Percentiles rank a stretch among this genome's conserved stretches.
Conservation (phyloP, 2,888 invertebrate species). For the Cataglyphis albicans region DNA sequence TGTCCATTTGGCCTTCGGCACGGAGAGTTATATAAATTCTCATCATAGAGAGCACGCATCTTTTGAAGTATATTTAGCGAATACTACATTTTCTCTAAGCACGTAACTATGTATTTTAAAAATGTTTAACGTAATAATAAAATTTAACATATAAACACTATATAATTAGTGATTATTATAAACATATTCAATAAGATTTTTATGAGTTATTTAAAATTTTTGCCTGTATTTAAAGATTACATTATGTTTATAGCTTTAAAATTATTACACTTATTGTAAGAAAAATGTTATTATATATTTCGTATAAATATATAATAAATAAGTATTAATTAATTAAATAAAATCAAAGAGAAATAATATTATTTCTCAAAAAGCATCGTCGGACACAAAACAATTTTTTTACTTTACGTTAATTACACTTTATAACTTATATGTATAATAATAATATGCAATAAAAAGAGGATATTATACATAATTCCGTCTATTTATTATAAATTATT, state of each 20-base stretch:
- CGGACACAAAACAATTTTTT: background rate
- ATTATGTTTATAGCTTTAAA: background rate
- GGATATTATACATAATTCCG: background rate
- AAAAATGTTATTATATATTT: background rate
- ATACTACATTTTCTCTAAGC: background rate
- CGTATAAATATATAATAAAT: slow-evolving; percentile 1
- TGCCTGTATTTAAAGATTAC: background rate
- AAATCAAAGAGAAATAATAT: slow-evolving; percentile 3
- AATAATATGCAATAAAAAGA: background rate
- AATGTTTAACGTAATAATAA: background rate
- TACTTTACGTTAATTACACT: background rate
- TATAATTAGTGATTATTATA: background rate
- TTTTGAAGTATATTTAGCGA: background rate
- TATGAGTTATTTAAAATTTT: background rate
- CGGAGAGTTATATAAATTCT: slow-evolving; percentile 4
- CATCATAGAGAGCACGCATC: background rate
- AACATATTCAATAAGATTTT: background rate
- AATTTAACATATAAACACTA: background rate
- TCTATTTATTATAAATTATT: slow-evolving; percentile 1
- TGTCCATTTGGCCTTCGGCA: slow-evolving; percentile 64
- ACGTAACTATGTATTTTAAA: background rate
- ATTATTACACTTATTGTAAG: background rate
- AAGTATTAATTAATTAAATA: background rate
- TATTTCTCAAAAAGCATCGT: slow-evolving; percentile 1
- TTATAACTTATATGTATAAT: background rate